phyloP scores from a whole-genome alignment of 30 jellyfish, hydroid and myxozoan species.

The Phacellophora camtschatica region DNA sequence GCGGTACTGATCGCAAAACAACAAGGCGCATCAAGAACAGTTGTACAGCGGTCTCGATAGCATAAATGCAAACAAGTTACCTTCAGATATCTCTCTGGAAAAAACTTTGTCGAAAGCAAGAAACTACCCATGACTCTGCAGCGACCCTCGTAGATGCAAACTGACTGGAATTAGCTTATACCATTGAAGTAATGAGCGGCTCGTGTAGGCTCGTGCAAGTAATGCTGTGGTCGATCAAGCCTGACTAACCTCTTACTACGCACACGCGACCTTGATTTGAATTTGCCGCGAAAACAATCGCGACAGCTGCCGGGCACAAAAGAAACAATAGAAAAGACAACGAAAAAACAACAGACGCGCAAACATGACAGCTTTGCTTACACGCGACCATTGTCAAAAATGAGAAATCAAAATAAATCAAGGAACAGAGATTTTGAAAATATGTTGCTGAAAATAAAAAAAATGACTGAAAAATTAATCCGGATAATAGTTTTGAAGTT shows the following conservation, averaged over 20 bases:
- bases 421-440: no score
- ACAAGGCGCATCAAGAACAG: not conserved
- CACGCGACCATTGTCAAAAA: constrained; percentile 59
- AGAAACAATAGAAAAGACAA: constrained; percentile 3
- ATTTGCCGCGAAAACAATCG: constrained; percentile 53
- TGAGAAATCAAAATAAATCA: not conserved
- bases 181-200: constrained; percentile 36
- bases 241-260: constrained; percentile 3
- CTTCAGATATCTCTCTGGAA: constrained; percentile 30
- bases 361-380: constrained; percentile 15
- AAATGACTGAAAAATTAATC: no score
- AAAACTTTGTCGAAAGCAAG: constrained; percentile 3
- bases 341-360: constrained; percentile 41
- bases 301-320: constrained; percentile 53
- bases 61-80: not conserved
- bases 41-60: constrained; percentile 21
- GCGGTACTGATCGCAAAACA: not conserved
- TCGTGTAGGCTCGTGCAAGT: constrained; percentile 71
- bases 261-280: constrained; percentile 63
- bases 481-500: no score
- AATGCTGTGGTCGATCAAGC: not conserved
- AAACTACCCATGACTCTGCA: constrained; percentile 29
- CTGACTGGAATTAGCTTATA: not conserved
- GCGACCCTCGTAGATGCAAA: not conserved
- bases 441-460: no score